Evolutionary conservation across 2,797 vertebrate species (phyloP), one percentile per base, ranked within the genome.

Genomic region (Lacerta agilis): DNA sequence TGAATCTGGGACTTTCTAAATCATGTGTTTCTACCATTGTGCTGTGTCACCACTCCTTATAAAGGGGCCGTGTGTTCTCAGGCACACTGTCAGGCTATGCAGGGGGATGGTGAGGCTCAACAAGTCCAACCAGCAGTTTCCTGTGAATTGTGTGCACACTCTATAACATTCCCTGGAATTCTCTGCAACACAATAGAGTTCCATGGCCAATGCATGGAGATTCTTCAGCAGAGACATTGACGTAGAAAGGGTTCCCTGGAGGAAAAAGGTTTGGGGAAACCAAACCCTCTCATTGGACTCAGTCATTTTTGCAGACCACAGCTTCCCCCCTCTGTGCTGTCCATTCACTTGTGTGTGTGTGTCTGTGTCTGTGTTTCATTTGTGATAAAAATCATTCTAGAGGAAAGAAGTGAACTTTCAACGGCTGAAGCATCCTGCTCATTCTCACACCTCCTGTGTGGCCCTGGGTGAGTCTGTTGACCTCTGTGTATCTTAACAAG

Each of bases 401-500:
- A n/a, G 13, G 29, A 58, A 41, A 67, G 8, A 27, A 45, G 41
- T 69, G 80, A 45, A 82, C 17, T 69, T 69, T 45, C 80, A n/a
- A 8, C 18, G 15, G 38, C 23, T 29, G 41, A 43, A 18, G 87
- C 45, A 72, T 87, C 61, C 61, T 79, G 38, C 75, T 88, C 69
- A 90, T 69, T 8, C 11, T 15, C 75, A 64, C 3, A 0, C 78
- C 91, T 90, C 75, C 87, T 93, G 76, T 55, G 86, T 80, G 81
- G 72, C 91, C 90, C 85, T 79, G 82, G 89, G 80, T 82, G 91
- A 88, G 85, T 85, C 78, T 64, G 61, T 88, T 94, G 88, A 85
- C 49, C 36, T 84, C 20, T 87, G 80, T 41, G 8, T 41, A 73
- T 33, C 58, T 36, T 67, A 84, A 78, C 43, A 93, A 93, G 79